These are phyloP conservation scores for Dinomys branickii DNA, from an alignment of 2,113 vertebrate species.

Conservation along the genomic window DNA sequence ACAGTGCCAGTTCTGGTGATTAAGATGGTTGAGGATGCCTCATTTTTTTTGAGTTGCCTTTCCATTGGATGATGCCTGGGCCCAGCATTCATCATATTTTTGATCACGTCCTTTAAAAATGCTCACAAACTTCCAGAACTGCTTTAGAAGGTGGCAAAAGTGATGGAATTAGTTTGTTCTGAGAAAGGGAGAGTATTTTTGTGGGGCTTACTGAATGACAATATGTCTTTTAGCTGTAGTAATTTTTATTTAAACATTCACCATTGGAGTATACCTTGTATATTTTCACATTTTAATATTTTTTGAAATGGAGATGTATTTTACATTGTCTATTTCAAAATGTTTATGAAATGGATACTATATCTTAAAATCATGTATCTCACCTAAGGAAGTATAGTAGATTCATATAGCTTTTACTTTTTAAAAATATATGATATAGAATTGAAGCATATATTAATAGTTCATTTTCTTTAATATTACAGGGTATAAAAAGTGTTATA, in stretches of 20 bases:
- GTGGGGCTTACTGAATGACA: neutral
- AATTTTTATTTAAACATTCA: neutral
- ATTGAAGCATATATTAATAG: conserved; percentile 45
- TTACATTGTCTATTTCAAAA: conserved; percentile 17
- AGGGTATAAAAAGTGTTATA: conserved; percentile 4
- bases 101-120: neutral
- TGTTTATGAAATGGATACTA: conserved; percentile 42
- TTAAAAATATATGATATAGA: conserved; percentile 6
- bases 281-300: conserved; percentile 50
- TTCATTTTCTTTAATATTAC: conserved; percentile 36
- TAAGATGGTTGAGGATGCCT: neutral
- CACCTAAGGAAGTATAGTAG: conserved; percentile 36
- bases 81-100: neutral
- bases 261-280: neutral
- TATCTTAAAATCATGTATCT: conserved; percentile 58
- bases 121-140: neutral
- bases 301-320: conserved; percentile 58
- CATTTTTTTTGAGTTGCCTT: neutral
- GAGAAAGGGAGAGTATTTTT: neutral
- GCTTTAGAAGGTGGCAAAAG: neutral
- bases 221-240: neutral
- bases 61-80: neutral
- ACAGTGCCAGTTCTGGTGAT: neutral
- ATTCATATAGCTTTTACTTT: conserved; percentile 6
- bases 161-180: neutral